Percentiles rank a stretch among this genome's conserved stretches.
Conservation (phyloP, 2,888 invertebrate genomes). For the Melanotus villosus region DNA sequence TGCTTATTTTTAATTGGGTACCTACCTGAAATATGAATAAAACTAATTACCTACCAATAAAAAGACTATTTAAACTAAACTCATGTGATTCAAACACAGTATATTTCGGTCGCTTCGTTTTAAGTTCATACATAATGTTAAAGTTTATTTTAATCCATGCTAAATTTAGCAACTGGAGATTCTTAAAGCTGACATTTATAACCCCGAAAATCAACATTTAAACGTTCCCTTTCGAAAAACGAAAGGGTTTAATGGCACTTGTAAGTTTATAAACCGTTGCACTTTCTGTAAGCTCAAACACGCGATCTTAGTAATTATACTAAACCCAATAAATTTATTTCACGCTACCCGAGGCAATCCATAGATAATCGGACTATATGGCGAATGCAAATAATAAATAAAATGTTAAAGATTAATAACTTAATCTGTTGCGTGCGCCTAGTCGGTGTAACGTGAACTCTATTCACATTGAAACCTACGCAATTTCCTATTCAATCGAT, state of each 20-base stretch:
- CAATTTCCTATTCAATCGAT: conserved; percentile 32
- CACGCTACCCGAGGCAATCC: conserved; percentile 27
- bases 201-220: no score
- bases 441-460: conserved; percentile 28
- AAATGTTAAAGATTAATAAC: conserved; percentile 39
- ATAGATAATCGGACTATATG: conserved; percentile 38
- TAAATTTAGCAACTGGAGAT: no score
- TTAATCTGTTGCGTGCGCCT: conserved; percentile 38
- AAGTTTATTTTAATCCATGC: no score
- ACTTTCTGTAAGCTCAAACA: conserved; percentile 10
- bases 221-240: no score
- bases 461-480: conserved; percentile 34
- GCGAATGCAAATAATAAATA: conserved; percentile 42
- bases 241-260: background rate
- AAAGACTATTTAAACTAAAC: no score
- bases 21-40: no score
- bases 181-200: no score
- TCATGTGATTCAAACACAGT: no score
- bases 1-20: no score
- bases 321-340: conserved; percentile 34
- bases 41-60: no score
- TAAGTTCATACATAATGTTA: no score
- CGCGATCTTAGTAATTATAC: conserved; percentile 19
- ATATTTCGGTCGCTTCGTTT: no score
- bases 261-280: background rate